Percentiles rank a stretch among this genome's conserved stretches.
phyloP scores from a whole-genome alignment of 1,140 invertebrate species.

The Dufourea novaeangliae region DNA sequence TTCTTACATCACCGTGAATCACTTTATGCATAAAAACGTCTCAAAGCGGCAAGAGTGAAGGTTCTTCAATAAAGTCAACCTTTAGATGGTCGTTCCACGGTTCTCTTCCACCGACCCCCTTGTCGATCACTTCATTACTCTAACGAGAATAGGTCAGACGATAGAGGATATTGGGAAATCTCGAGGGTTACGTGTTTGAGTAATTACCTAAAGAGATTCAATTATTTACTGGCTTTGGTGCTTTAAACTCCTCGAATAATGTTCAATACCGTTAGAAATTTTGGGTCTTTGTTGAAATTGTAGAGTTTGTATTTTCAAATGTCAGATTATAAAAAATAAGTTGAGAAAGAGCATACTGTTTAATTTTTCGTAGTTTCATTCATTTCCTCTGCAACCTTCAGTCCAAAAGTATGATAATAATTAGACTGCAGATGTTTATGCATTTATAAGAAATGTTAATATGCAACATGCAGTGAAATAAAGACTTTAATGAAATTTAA shows the following conservation, averaged over 20 bases:
- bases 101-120: slow-evolving; percentile 17
- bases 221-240: slow-evolving; percentile 3
- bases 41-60: not conserved
- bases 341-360: too few species aligned
- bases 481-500: too few species aligned
- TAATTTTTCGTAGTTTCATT: too few species aligned
- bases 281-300: not conserved
- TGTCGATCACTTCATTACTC: slow-evolving; percentile 31
- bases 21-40: not conserved
- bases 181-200: not conserved
- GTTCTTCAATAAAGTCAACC: not conserved
- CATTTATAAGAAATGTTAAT: too few species aligned
- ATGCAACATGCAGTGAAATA: too few species aligned
- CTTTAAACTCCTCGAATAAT: too few species aligned
- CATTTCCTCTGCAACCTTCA: too few species aligned
- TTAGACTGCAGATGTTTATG: too few species aligned
- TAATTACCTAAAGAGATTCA: slow-evolving; percentile 18
- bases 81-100: not conserved
- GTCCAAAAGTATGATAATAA: too few species aligned
- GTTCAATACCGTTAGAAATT: not conserved
- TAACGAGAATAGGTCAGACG: slow-evolving; percentile 3
- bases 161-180: not conserved
- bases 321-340: too few species aligned
- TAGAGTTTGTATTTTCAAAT: too few species aligned
- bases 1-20: not conserved